Conservation (phyloP, 2,888 invertebrate genomes). For the Melieria crassipennis region DNA sequence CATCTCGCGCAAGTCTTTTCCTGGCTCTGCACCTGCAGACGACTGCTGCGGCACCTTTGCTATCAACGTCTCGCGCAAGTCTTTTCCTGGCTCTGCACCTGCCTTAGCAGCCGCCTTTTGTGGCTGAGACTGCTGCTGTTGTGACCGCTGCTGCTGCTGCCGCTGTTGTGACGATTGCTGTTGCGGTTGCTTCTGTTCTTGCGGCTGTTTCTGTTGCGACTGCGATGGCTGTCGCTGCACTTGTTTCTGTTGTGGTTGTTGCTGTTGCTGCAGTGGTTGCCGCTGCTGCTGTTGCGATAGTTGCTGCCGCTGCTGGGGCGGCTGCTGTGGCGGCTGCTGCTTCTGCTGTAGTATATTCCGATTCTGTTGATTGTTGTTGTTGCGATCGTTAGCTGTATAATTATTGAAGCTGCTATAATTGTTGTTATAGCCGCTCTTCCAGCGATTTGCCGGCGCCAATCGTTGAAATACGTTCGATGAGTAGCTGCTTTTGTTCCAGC, state of each 20-base stretch:
- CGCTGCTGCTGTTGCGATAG: slow-evolving; percentile 22
- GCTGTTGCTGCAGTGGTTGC: slow-evolving; percentile 31
- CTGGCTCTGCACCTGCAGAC: not conserved
- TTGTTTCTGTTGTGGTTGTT: slow-evolving; percentile 30
- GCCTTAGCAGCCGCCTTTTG: too few relatives aligned
- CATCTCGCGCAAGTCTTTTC: slow-evolving; percentile 42
- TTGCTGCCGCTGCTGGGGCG: slow-evolving; percentile 3
- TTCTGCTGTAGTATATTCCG: slow-evolving; percentile 37
- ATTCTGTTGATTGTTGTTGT: slow-evolving; percentile 34
- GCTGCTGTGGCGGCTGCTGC: slow-evolving; percentile 16
- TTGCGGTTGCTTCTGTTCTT: slow-evolving; percentile 38
- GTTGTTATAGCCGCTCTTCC: slow-evolving; percentile 1
- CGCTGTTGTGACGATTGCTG: slow-evolving; percentile 39
- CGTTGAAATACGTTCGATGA: slow-evolving; percentile 47
- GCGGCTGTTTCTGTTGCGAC: slow-evolving; percentile 31
- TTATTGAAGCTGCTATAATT: slow-evolving; percentile 29
- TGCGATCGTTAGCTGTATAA: slow-evolving; percentile 35
- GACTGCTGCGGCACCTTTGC: slow-evolving; percentile 23
- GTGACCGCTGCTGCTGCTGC: slow-evolving; percentile 32
- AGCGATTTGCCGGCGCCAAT: slow-evolving; percentile 38
- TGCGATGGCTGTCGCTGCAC: slow-evolving; percentile 29
- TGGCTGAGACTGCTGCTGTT: slow-evolving; percentile 19
- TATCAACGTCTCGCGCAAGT: slow-evolving; percentile 45
- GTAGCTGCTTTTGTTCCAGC: slow-evolving; percentile 50
- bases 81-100: not conserved